phyloP scores from a whole-genome alignment of 2,113 vertebrate species.

The Octodon degus region DNA sequence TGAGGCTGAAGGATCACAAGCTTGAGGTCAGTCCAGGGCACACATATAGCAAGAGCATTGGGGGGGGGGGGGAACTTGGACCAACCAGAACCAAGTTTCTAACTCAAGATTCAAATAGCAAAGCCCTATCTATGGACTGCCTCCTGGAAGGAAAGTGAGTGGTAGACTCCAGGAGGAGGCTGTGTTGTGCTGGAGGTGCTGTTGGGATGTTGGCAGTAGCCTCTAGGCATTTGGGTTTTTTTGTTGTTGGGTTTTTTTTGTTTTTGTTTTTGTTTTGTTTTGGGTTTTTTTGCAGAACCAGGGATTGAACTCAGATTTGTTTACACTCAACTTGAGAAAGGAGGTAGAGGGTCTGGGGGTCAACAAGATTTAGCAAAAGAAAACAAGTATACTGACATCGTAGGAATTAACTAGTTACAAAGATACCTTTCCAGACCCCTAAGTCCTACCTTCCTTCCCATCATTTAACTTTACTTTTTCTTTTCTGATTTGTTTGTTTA shows the following conservation, averaged over 20 bases:
- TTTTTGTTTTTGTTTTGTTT: too few relatives aligned
- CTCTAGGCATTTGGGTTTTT: neutral
- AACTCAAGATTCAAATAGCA: neutral
- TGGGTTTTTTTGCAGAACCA: too few relatives aligned
- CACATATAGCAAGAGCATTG: neutral
- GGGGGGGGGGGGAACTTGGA: too few relatives aligned
- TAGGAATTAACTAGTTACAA: neutral
- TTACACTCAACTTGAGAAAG: neutral
- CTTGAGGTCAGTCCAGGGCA: neutral
- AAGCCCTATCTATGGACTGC: neutral
- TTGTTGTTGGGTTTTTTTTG: too few relatives aligned
- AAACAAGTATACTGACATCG: neutral
- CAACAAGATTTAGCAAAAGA: neutral
- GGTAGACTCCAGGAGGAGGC: neutral
- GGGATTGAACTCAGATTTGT: too few relatives aligned
- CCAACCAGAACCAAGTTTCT: neutral
- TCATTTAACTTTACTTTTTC: neutral
- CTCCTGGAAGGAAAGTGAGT: neutral
- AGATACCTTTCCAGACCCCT: neutral
- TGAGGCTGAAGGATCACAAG: neutral
- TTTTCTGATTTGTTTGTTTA: too few relatives aligned
- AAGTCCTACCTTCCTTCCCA: neutral
- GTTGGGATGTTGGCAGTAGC: neutral
- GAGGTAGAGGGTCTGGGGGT: neutral
- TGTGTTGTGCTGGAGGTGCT: neutral